Evolutionary conservation across 1,140 invertebrate genomes (phyloP), one percentile per base, ranked within the genome.

Genomic region (Cherax quadricarinatus): DNA sequence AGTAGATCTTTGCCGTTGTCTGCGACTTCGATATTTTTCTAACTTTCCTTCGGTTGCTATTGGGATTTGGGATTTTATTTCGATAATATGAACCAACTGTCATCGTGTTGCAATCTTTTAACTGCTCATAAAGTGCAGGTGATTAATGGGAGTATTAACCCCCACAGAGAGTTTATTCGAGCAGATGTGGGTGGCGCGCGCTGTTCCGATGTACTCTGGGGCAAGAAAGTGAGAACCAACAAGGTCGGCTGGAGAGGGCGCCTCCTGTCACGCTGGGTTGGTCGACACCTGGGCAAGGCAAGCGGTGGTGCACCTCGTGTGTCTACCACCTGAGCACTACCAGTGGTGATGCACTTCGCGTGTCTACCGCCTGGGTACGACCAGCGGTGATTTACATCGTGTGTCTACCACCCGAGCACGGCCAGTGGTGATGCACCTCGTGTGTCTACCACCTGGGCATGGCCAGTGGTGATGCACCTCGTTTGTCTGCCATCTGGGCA

Each of bases 181-280:
- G n/a, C 70, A 75, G 70, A 30, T 75, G 70, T 75, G 70, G 70
- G n/a, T 1, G 70, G 30, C n/a, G n/a, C 70, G 30, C n/a, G 70
- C 70, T 5, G 24, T 6, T 30, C 24, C 70, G 24, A n/a, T 30
- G 24, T 75, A 75, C 70, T 75, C 12, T 5, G 70, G 70, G 70
- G 70, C 70, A 75, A 75, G 70, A 75, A 3, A 30, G 1, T 16
- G n/a, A 9, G 4, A 30, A 12, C n/a, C 21, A 75, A n/a, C 70
- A 75, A 75, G 70, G 70, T 30, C 70, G 70, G 66, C 16, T 70
- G 66, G 66, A 18, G 66, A 70, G 66, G n/a, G 70, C 70, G 70
- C n/a, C 4, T n/a, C 4, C 6, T 10, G 24, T 75, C 70, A 75
- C 24, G 70, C n/a, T 75, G 70, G 6, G 7, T 75, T n/a, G 7